phyloP scores from a whole-genome alignment of 2,113 vertebrate species.

The Charadrius vociferus region DNA sequence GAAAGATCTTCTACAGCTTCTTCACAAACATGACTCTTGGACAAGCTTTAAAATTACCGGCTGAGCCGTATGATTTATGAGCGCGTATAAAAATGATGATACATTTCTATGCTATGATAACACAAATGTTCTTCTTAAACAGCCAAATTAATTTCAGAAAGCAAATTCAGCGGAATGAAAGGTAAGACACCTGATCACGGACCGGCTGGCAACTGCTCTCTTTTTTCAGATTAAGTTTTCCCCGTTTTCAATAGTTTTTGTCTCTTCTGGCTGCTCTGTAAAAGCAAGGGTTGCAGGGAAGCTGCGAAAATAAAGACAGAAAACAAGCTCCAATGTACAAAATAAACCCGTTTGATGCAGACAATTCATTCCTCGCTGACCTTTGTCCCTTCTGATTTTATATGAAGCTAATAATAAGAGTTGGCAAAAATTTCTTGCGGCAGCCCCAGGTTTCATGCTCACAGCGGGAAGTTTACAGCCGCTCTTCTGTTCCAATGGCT shows the following conservation, averaged over 20 bases:
- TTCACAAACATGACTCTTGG: background rate
- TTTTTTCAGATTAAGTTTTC: background rate
- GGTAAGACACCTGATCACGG: background rate
- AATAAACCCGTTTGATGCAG: background rate
- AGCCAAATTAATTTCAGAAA: background rate
- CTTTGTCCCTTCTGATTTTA: background rate
- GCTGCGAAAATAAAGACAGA: rapidly evolving
- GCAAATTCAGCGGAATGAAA: background rate
- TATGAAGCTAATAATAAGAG: background rate
- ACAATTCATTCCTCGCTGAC: background rate
- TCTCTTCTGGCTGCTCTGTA: background rate
- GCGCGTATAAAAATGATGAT: rapidly evolving
- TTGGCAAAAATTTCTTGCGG: background rate
- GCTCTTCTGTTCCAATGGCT: background rate
- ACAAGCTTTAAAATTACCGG: background rate
- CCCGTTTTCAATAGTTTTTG: background rate
- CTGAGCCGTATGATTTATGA: background rate
- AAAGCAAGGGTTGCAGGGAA: background rate
- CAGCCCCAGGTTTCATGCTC: background rate
- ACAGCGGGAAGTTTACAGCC: background rate
- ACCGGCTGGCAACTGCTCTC: background rate
- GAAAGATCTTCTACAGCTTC: background rate
- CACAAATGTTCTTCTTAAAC: background rate
- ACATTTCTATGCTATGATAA: background rate
- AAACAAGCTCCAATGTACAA: rapidly evolving